Conservation (phyloP, 2,797 vertebrate genomes). For the Neosalanx taihuensis region DNA sequence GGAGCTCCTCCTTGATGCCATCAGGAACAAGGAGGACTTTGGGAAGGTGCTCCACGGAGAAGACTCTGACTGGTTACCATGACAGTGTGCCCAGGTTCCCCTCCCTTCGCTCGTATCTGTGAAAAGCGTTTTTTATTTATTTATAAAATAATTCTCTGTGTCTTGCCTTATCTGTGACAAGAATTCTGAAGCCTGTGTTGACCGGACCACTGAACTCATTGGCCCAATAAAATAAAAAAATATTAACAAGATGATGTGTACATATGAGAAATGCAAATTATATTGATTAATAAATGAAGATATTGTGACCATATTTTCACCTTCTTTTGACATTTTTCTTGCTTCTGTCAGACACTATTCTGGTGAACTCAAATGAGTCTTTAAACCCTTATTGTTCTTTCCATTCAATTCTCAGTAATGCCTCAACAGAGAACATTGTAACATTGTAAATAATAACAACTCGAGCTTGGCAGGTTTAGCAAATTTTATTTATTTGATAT, state of each 20-base stretch:
- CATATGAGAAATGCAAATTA: conserved; percentile 63
- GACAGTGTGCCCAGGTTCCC: conserved; percentile 36
- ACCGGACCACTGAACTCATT: conserved; percentile 26
- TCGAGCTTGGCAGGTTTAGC: conserved; percentile 43
- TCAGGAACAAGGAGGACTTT: conserved; percentile 71
- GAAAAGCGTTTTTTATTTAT: conserved; percentile 28
- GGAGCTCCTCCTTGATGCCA: conserved; percentile 69
- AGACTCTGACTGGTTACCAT: conserved; percentile 71
- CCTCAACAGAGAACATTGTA: background rate
- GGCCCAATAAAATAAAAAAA: conserved; percentile 27
- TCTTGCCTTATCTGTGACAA: conserved; percentile 32
- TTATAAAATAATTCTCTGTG: background rate
- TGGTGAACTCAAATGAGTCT: no score
- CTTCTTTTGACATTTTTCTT: conserved; percentile 12
- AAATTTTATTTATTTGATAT: conserved; percentile 75
- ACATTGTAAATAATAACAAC: background rate
- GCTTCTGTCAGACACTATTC: no score
- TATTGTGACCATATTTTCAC: conserved; percentile 11
- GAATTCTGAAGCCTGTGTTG: conserved; percentile 40
- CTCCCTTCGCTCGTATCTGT: conserved; percentile 6
- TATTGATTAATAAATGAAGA: conserved; percentile 74
- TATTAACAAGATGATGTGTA: conserved; percentile 44
- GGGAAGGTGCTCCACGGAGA: conserved; percentile 52
- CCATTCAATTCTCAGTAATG: no score
- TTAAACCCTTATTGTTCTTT: no score